Base-by-base conservation (phyloP, 2,888 invertebrate genomes). In the Andrena praecox region DNA sequence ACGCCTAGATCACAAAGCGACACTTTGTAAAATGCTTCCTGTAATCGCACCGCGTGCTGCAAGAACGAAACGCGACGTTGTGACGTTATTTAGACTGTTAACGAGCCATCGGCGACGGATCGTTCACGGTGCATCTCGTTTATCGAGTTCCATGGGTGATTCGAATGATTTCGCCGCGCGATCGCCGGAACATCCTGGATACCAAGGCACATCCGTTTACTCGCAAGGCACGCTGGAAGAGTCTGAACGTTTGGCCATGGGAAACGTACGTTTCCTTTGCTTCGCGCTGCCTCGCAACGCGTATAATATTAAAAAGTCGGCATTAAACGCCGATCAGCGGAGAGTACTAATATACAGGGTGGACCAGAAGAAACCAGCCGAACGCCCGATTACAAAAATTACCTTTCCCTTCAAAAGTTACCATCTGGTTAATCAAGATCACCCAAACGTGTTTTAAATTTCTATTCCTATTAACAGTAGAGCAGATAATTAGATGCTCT, bases 181-280 rank as follows among this genome's bases (percentile, higher is more conserved):
- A 56, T 63, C 20, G 56, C 63, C 35, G 20, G 54, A 67, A 75
- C 69, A 48, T 67, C 35, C 42, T 42, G 62, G 66, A 68, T 75
- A 71, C 82, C 73, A 87, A 87, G 85, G 83, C 87, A 85, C 85
- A 73, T 77, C 62, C 68, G 62, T 77, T 71, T 80, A 73, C 31
- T 75, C 77, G 69, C 73, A 81, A 84, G 77, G 76, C 84, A 84
- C 81, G 64, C 29, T 33, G 29, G 29, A 50, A 31, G 62, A 31
- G 66, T 54, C 68, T 20, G 31, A 33, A 71, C 70, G n/a, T 62
- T 70, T 56, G 56, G 69, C 69, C 24, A 50, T 74, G 12, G 56
- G 62, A 56, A 79, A 69, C 24, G 20, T 60, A 59, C 50, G 71
- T 80, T 86, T 71, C 82, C 68, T 72, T 74, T 79, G 71, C 71